A percentile compares a stretch with the other conserved stretches of the same genome.
Conservation (phyloP, 1,140 invertebrate species). For the Musca vetustissima region DNA sequence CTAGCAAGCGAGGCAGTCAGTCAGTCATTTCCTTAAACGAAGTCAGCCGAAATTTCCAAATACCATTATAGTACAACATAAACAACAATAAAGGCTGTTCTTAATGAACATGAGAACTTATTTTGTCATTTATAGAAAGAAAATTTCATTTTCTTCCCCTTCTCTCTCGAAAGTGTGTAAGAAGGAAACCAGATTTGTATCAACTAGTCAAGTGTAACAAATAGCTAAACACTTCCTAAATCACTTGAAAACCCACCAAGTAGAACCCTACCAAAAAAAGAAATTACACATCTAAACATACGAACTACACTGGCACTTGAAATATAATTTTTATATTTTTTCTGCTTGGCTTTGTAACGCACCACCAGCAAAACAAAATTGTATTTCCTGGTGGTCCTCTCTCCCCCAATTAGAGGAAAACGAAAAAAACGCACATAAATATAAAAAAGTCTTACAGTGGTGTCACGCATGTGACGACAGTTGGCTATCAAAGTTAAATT, state of each 20-base stretch:
- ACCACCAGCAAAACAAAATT: neutral
- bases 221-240: conserved; percentile 54
- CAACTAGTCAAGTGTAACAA: conserved; percentile 53
- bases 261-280: neutral
- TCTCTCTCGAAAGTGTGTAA: neutral
- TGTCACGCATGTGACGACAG: too few relatives aligned
- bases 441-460: too few relatives aligned
- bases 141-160: neutral
- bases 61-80: neutral
- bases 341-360: conserved; percentile 1
- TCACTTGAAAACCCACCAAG: conserved; percentile 38
- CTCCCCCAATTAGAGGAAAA: too few relatives aligned
- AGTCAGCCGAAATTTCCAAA: neutral
- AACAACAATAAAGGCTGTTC: neutral
- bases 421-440: too few relatives aligned
- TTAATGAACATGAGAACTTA: conserved; percentile 7
- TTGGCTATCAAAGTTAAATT: neutral
- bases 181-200: conserved; percentile 46
- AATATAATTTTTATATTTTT: neutral
- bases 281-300: neutral
- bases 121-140: neutral
- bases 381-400: conserved; percentile 7
- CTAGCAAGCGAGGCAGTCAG: too few relatives aligned
- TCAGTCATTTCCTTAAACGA: too few relatives aligned
- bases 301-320: neutral